Evolutionary conservation across 2,888 invertebrate genomes (phyloP).

Genomic region (Nezara viridula): DNA sequence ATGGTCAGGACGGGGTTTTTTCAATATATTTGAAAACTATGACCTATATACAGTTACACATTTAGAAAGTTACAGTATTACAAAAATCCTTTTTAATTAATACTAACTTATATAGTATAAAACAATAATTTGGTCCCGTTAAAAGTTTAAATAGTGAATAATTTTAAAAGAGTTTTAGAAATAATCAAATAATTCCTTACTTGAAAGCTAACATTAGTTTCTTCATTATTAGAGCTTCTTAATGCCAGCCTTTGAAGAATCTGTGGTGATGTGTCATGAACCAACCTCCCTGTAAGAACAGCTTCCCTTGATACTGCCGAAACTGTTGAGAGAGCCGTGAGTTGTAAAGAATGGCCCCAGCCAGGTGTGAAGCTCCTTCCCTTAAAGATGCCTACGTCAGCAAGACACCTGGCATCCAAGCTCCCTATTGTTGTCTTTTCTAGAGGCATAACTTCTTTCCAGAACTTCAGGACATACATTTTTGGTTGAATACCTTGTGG

Average conservation of each 20-base stretch:
- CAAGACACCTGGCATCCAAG: conserved; percentile 63
- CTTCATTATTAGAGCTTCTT: conserved; percentile 67
- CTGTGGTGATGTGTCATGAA: conserved; percentile 68
- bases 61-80: no score
- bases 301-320: conserved; percentile 68
- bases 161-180: neutral
- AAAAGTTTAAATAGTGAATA: neutral
- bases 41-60: no score
- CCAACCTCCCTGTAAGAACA: conserved; percentile 67
- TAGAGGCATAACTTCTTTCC: conserved; percentile 70
- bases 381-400: conserved; percentile 62
- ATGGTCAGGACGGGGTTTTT: no score
- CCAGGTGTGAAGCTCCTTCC: conserved; percentile 76
- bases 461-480: conserved; percentile 70
- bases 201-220: conserved; percentile 66
- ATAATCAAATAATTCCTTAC: conserved; percentile 46
- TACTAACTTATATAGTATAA: no score
- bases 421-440: conserved; percentile 67
- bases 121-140: neutral
- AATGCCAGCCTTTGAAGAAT: conserved; percentile 69
- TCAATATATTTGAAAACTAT: no score
- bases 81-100: no score
- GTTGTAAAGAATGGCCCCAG: conserved; percentile 76
- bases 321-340: conserved; percentile 68
- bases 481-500: conserved; percentile 68